Evolutionary conservation across 2,888 invertebrate species (phyloP), one percentile per base, ranked within the genome.

Genomic region (Drosophila paucipuncta): DNA sequence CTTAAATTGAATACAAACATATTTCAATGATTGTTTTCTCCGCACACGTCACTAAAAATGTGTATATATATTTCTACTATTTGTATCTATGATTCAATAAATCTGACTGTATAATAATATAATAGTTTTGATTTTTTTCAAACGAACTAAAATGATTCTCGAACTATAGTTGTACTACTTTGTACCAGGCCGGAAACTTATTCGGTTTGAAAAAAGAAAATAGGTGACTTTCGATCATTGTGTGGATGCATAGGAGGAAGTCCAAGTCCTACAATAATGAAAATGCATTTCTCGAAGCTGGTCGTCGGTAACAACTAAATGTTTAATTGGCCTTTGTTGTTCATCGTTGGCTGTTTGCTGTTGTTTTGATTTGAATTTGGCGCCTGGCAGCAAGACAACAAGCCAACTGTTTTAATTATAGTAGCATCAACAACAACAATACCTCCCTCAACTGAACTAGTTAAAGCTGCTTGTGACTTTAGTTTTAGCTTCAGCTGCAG

Each of bases 391-490:
- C 71, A 57, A 37, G 54, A 62, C 43, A 39, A 58, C 33, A 33
- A 62, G 67, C 28, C 76, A 79, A 69, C 80, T 69, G 78, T 69
- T 73, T 76, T 73, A 80, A 73, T 80, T 70, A 77, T 64, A 35
- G 37, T 57, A 53, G 6, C 55, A 57, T 25, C 74, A 55, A 22
- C 63, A 60, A 30, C 55, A 54, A 53, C 59, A 58, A 63, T 22
- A 25, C 67, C 16, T 18, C 53, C 50, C 33, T 25, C 54, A 60
- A 31, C 53, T 79, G 79, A 80, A 80, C 79, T 73, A 80, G 79
- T 80, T 79, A 73, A 67, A 37, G 70, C 31, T 73, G 64, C 58
- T 61, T 73, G 72, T 22, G 25, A 35, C 35, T 39, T 55, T 37
- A 54, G 22, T 35, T 22, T 28, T 50, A 28, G 18, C 28, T 50